Evolutionary conservation across 2,113 vertebrate genomes (phyloP).

Genomic region (Cettia cetti): DNA sequence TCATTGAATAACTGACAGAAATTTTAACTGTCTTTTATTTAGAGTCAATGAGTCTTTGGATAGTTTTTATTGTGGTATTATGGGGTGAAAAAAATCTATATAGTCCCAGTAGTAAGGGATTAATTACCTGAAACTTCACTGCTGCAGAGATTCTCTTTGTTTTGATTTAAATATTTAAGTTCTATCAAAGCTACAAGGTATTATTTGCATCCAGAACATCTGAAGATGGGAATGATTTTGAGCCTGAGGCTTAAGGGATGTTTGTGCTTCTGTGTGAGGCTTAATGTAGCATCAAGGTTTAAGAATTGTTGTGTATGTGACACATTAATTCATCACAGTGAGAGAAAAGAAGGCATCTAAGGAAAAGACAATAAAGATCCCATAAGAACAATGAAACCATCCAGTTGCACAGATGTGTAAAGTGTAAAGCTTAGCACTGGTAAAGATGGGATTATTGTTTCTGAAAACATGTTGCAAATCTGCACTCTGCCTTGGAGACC

Average conservation of each 20-base stretch:
- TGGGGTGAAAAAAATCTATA: rapidly evolving
- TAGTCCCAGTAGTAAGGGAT: neutral
- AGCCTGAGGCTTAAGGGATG: neutral
- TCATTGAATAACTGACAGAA: neutral
- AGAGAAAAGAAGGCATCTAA: slow-evolving; percentile 8
- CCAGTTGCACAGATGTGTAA: neutral
- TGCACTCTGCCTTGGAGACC: neutral
- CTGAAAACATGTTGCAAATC: neutral
- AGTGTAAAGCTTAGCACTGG: neutral
- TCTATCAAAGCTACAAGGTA: neutral
- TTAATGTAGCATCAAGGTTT: neutral
- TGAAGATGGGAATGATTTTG: neutral
- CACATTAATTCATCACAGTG: neutral
- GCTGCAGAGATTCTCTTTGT: neutral
- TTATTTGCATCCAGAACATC: neutral
- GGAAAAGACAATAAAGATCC: neutral
- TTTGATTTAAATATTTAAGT: neutral
- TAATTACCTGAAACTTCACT: neutral
- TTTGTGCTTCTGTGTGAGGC: neutral
- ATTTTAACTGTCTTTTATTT: neutral
- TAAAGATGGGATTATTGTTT: slow-evolving; percentile 21
- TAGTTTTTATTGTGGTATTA: neutral
- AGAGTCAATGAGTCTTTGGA: neutral
- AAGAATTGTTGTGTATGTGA: neutral
- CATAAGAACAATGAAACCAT: neutral